A percentile compares a stretch with the other conserved stretches of the same genome.
These are phyloP conservation scores for Metacarcinus magister DNA, from an alignment of 2,888 invertebrate genomes.

Conservation along the genomic window DNA sequence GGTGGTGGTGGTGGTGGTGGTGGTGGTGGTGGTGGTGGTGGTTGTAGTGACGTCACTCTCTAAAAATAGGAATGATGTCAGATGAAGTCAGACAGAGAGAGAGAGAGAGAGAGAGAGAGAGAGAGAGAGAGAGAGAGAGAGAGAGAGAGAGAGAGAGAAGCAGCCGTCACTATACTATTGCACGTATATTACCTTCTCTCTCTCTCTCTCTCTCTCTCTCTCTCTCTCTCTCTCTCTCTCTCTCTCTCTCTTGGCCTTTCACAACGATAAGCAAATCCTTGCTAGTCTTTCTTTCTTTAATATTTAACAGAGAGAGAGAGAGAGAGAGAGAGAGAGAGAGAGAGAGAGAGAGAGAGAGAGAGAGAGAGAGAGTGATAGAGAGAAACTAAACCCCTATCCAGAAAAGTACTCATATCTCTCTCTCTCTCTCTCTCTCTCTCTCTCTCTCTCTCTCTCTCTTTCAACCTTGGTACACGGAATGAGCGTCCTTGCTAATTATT, in stretches of 20 bases:
- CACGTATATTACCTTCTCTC: constrained; percentile 1
- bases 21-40: not conserved
- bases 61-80: constrained; percentile 76
- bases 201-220: constrained; percentile 10
- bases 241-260: not conserved
- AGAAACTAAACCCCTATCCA: no score
- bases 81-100: constrained; percentile 44
- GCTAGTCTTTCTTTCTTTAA: not conserved
- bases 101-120: constrained; percentile 60
- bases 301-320: constrained; percentile 5
- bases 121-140: constrained; percentile 44
- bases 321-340: constrained; percentile 14
- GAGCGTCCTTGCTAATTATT: not conserved
- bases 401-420: not conserved
- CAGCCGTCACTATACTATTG: not conserved
- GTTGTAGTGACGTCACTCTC: not conserved
- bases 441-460: constrained; percentile 55
- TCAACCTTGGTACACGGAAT: not conserved
- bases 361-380: not conserved
- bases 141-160: constrained; percentile 39
- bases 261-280: not conserved
- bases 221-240: constrained; percentile 50
- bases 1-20: not conserved
- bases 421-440: not conserved
- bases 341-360: constrained; percentile 20